These are phyloP conservation scores for Tapera naevia DNA, from an alignment of 2,797 vertebrate species.

Conservation along the genomic window DNA sequence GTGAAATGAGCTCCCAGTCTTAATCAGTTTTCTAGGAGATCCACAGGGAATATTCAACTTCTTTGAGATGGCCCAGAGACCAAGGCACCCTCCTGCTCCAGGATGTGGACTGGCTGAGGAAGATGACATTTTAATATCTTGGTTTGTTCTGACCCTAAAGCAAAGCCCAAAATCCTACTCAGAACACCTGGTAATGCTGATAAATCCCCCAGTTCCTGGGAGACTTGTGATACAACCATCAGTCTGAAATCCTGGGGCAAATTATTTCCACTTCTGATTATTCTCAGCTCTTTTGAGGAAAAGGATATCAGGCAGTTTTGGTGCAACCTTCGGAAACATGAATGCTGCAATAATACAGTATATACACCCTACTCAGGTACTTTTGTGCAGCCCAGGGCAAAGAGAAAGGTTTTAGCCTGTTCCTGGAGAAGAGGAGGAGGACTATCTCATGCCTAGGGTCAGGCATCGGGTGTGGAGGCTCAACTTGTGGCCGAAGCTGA, in stretches of 20 bases:
- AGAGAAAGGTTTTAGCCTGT: background rate
- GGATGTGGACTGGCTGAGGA: background rate
- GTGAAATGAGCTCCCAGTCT: background rate
- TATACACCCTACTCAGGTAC: background rate
- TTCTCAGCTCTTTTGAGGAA: background rate
- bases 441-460: background rate
- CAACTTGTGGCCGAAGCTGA: rapidly evolving
- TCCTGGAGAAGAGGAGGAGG: background rate
- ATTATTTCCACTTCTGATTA: background rate
- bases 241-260: background rate
- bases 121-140: background rate
- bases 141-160: background rate
- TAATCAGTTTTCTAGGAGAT: background rate
- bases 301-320: background rate
- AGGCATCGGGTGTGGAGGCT: background rate
- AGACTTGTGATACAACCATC: background rate
- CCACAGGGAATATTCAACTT: background rate
- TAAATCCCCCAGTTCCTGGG: background rate
- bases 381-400: background rate
- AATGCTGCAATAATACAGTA: background rate
- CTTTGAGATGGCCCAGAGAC: background rate
- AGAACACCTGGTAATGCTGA: background rate
- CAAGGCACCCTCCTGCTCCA: background rate
- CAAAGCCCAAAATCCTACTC: background rate
- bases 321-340: background rate